A percentile compares a stretch with the other conserved stretches of the same genome.
phyloP scores from a whole-genome alignment of 2,888 invertebrate species.

The Muscina levida region DNA sequence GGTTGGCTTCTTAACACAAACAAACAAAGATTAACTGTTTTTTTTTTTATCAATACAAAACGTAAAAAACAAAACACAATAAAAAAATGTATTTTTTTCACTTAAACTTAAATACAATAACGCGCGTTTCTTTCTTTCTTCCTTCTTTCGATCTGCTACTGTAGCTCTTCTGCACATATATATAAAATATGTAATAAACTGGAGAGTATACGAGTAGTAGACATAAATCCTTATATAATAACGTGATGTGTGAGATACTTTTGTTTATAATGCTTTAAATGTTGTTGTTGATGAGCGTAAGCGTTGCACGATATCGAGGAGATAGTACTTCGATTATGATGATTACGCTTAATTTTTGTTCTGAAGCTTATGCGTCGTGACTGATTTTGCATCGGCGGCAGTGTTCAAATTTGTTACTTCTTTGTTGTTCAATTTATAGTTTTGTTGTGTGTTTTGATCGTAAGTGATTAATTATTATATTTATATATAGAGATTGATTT shows the following conservation, averaged over 20 bases:
- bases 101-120: slow-evolving; percentile 47
- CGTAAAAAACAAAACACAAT: slow-evolving; percentile 52
- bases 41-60: slow-evolving; percentile 18
- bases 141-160: neutral
- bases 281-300: slow-evolving; percentile 9
- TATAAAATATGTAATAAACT: slow-evolving; percentile 20
- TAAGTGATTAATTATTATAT: too few relatives aligned
- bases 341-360: neutral
- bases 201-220: too few relatives aligned
- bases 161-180: slow-evolving; percentile 16
- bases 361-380: neutral
- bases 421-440: slow-evolving; percentile 47
- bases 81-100: slow-evolving; percentile 34
- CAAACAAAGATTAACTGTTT: slow-evolving; percentile 47
- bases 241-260: slow-evolving; percentile 68
- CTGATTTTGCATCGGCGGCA: too few relatives aligned
- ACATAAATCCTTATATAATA: slow-evolving; percentile 42
- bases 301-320: neutral
- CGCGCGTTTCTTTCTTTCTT: slow-evolving; percentile 5
- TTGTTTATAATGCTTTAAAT: slow-evolving; percentile 57
- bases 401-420: slow-evolving; percentile 3
- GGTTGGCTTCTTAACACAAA: slow-evolving; percentile 52
- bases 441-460: slow-evolving; percentile 51
- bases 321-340: too few relatives aligned
- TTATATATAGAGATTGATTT: too few relatives aligned